A percentile compares a stretch with the other conserved stretches of the same genome.
These are phyloP conservation scores for Epistrophella euchroma DNA, from an alignment of 2,888 invertebrate species.

Conservation along the genomic window DNA sequence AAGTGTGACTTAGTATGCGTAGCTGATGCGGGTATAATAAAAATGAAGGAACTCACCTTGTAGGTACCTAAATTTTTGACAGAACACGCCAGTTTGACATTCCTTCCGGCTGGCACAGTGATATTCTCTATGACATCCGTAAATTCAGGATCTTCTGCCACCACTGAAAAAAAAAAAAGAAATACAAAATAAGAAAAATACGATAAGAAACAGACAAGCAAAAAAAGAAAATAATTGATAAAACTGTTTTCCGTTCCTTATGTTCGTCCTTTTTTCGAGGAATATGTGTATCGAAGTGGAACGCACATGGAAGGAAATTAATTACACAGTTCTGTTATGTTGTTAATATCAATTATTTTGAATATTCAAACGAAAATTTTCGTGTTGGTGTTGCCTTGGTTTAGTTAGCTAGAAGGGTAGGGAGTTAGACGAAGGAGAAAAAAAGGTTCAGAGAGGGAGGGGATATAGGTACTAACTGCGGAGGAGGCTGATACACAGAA, in stretches of 20 bases:
- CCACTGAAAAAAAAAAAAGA: constrained; percentile 86
- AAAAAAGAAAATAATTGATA: constrained; percentile 59
- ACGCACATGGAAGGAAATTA: constrained; percentile 57
- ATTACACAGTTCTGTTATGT: constrained; percentile 68
- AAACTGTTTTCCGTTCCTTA: constrained; percentile 38
- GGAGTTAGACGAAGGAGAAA: neutral
- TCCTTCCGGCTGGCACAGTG: constrained; percentile 88
- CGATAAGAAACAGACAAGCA: constrained; percentile 43
- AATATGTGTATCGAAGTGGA: constrained; percentile 9
- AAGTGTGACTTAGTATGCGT: neutral
- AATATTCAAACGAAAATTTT: constrained; percentile 69
- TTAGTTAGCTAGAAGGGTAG: neutral
- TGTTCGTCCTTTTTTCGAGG: neutral
- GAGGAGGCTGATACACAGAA: neutral
- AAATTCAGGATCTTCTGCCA: constrained; percentile 94
- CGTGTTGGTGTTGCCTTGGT: constrained; percentile 53
- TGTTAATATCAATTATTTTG: constrained; percentile 76
- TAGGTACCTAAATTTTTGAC: constrained; percentile 84
- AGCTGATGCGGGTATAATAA: constrained; percentile 36
- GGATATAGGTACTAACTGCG: too few relatives aligned
- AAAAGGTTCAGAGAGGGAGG: too few relatives aligned
- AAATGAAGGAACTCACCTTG: constrained; percentile 81
- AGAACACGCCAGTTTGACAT: constrained; percentile 84
- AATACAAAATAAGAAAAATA: constrained; percentile 55
- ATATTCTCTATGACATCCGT: constrained; percentile 95